Conservation (phyloP, 2,113 vertebrate species). For the Gnathonemus echidnorhynchus region DNA sequence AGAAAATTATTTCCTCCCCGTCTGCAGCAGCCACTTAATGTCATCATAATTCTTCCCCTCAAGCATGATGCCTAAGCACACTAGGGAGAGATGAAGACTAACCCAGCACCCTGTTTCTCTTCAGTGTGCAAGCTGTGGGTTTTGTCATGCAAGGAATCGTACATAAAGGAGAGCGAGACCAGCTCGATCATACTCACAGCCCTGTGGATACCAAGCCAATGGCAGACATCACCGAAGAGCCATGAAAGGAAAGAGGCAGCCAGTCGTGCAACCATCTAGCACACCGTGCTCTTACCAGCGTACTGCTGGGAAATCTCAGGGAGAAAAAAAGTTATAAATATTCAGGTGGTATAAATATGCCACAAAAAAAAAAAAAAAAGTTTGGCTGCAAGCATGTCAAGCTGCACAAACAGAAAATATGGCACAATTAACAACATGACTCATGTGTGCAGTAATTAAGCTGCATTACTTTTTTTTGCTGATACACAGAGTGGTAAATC, state of each 20-base stretch:
- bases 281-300: neutral
- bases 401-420: neutral
- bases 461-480: neutral
- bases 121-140: neutral
- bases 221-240: neutral
- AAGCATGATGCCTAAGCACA: neutral
- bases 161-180: neutral
- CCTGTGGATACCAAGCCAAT: neutral
- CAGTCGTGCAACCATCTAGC: neutral
- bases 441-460: slow-evolving; percentile 1
- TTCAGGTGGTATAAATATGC: neutral
- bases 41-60: neutral
- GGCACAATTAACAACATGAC: neutral
- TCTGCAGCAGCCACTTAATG: neutral
- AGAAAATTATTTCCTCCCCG: neutral
- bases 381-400: neutral
- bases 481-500: neutral
- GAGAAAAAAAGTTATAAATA: neutral
- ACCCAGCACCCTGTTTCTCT: neutral
- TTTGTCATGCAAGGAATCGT: neutral
- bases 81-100: neutral
- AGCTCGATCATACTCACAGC: neutral
- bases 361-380: neutral
- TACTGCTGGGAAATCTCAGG: neutral
- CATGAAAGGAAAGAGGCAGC: neutral